phyloP scores from a whole-genome alignment of 2,797 vertebrate species.

The Sebastes matsubarae region DNA sequence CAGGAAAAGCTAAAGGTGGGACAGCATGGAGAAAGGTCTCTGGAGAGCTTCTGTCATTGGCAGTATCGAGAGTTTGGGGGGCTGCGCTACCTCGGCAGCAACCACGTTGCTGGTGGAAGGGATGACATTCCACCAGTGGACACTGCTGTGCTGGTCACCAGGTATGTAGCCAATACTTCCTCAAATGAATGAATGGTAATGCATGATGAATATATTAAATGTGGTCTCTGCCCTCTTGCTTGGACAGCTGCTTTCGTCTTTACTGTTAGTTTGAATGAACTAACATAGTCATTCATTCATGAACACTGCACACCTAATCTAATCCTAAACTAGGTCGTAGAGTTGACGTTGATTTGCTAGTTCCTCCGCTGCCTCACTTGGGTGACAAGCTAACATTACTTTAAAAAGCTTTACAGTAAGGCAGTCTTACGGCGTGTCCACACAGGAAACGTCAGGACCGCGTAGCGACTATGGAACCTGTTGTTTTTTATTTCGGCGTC shows the following conservation, averaged over 20 bases:
- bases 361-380: not conserved
- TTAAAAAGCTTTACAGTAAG: not conserved
- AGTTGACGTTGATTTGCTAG: not conserved
- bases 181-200: not conserved
- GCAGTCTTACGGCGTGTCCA: not conserved
- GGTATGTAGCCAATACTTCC: constrained; percentile 77
- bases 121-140: constrained; percentile 91
- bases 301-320: not conserved
- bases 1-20: constrained; percentile 91
- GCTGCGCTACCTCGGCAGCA: constrained; percentile 89
- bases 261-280: not conserved
- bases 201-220: not conserved
- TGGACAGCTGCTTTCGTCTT: not conserved
- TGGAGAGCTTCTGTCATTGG: constrained; percentile 98
- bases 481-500: too few relatives aligned
- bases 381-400: not conserved
- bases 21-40: constrained; percentile 93
- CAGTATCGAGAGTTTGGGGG: constrained; percentile 93
- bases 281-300: not conserved
- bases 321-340: not conserved
- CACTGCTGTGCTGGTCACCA: constrained; percentile 94
- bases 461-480: too few relatives aligned
- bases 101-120: constrained; percentile 90
- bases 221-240: not conserved
- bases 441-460: too few relatives aligned